Evolutionary conservation across 2,113 vertebrate species (phyloP).

Genomic region (Bos javanicus): DNA sequence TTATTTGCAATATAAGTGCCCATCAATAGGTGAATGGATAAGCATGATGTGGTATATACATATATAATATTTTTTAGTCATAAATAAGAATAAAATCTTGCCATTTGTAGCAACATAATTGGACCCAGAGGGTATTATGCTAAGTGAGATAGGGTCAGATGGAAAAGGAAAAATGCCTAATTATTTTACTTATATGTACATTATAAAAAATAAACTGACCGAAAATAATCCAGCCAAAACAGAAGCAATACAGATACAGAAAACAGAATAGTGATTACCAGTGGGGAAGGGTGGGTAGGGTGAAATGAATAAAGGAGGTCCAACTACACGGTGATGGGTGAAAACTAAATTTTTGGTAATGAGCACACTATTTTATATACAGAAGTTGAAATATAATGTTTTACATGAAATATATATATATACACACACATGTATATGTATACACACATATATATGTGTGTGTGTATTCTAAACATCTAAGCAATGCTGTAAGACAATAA

Average conservation of each 20-base stretch:
- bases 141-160: background rate
- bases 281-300: background rate
- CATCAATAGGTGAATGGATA: background rate
- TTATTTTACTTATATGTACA: background rate
- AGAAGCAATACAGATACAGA: background rate
- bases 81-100: background rate
- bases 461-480: background rate
- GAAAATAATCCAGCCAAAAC: background rate
- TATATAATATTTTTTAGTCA: background rate
- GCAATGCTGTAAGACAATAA: background rate
- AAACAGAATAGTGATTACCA: background rate
- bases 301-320: background rate
- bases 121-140: background rate
- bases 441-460: fast-evolving
- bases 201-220: background rate
- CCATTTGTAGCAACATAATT: background rate
- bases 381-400: background rate
- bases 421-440: background rate
- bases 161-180: background rate
- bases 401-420: background rate
- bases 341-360: background rate
- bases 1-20: background rate
- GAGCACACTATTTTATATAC: background rate
- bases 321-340: background rate
- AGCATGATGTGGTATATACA: background rate